These are phyloP conservation scores for Nycticebus coucang DNA, from an alignment of 2,113 vertebrate genomes.

Conservation along the genomic window DNA sequence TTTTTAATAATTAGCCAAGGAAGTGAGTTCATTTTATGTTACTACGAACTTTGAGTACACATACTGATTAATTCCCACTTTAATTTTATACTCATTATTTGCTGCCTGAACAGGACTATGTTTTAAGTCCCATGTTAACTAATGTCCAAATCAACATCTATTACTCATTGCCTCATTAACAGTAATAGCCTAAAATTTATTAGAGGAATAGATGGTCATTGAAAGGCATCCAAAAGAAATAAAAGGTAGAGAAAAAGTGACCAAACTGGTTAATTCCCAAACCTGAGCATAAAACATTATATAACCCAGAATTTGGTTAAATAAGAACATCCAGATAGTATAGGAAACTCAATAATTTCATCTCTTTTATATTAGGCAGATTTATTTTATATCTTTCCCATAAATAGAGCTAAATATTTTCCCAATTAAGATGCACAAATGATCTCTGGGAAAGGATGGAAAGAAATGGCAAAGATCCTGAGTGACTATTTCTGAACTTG, in stretches of 20 bases:
- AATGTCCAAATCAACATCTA: not conserved
- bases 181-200: not conserved
- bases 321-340: not conserved
- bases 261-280: not conserved
- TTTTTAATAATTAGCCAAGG: too few relatives aligned
- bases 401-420: not conserved
- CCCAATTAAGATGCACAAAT: not conserved
- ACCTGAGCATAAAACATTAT: not conserved
- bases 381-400: not conserved
- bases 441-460: not conserved
- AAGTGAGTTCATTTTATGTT: too few relatives aligned
- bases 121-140: not conserved
- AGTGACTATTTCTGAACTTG: not conserved
- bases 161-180: not conserved
- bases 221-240: not conserved
- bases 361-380: not conserved
- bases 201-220: not conserved
- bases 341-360: not conserved
- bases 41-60: too few relatives aligned
- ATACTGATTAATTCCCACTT: not conserved
- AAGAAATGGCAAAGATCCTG: not conserved
- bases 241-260: not conserved
- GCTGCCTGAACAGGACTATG: not conserved
- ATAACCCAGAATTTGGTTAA: not conserved
- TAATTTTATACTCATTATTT: not conserved